A percentile compares a stretch with the other conserved stretches of the same genome.
Evolutionary conservation across 2,113 vertebrate genomes (phyloP).

Genomic region (Andinoacara biseriatus): DNA sequence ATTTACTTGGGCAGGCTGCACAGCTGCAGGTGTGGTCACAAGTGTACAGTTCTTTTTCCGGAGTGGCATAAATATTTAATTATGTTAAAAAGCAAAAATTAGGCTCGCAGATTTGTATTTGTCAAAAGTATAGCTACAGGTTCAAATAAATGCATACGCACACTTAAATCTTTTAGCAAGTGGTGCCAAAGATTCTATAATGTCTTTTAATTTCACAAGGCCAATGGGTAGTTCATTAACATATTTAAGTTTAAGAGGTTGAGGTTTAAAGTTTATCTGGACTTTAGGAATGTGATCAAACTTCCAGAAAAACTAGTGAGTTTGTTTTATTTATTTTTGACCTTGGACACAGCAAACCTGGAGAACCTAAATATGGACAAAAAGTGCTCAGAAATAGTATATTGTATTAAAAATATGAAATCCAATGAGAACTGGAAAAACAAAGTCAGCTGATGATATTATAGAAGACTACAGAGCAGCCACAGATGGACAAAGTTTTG

Average conservation of each 20-base stretch:
- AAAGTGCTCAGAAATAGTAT: neutral
- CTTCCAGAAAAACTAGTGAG: no score
- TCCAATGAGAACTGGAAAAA: neutral
- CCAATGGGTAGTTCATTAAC: neutral
- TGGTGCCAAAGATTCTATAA: neutral
- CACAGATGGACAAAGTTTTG: neutral
- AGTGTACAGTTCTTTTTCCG: neutral
- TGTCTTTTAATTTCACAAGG: neutral
- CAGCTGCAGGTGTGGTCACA: neutral
- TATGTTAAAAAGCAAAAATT: neutral
- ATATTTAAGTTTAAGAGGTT: neutral
- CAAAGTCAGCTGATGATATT: neutral
- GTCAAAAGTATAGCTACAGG: no score
- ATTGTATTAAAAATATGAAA: neutral
- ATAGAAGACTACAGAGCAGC: neutral
- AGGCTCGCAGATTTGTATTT: no score
- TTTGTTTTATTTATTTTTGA: no score
- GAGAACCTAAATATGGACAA: neutral
- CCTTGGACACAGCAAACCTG: no score
- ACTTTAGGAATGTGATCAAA: neutral
- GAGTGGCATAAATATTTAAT: neutral
- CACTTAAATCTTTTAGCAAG: neutral
- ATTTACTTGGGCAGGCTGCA: neutral
- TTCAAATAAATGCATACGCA: no score
- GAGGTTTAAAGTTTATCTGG: neutral